Base-by-base conservation (phyloP, 2,113 vertebrate genomes). In the Terrapene triunguis region DNA sequence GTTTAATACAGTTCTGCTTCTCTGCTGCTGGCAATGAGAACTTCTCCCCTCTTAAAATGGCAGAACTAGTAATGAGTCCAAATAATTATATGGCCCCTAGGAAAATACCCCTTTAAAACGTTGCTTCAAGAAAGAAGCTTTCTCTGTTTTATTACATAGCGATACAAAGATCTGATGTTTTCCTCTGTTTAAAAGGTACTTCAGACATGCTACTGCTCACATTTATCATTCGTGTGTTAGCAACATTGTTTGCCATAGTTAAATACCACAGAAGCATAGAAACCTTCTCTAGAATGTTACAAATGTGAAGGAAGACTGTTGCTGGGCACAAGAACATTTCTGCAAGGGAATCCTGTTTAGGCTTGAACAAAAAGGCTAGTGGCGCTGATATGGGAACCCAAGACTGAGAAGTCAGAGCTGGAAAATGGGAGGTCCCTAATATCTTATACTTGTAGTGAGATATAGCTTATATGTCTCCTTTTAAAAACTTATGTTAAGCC, bases 201-300 rank as follows among this genome's bases (percentile, higher is more conserved):
- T 80, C 62, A 84, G 62, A 44, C 72, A 50, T 0, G 0, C 10
- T 4, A 1, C 47, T 1, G 3, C 1, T 74, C 12, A 3, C 2
- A 80, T 92, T 54, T 27, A 85, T 24, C 47, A 47, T 85, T 82
- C 5, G 53, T 25, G 1, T 0, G 21, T 82, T 92, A 76, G 5
- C 48, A 93, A 85, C 0, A 0, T 59, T 85, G 38, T 17, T 88
- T 80, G 8, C 0, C 62, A 48, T 7, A 86, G 2, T 35, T 55
- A 76, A 92, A 47, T 38, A 69, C 79, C 42, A 65, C 1, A 35
- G 69, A 84, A 84, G 2, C 0, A 0, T 53, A 50, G 29, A 8
- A 93, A 2, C 8, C 79, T 48, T 51, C 19, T 4, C n/a, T 85
- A 3, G 81, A 62, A 62, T 62, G 27, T 62, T 62, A 62, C 6